phyloP scores from a whole-genome alignment of 2,113 vertebrate genomes.

The Gyps fulvus region DNA sequence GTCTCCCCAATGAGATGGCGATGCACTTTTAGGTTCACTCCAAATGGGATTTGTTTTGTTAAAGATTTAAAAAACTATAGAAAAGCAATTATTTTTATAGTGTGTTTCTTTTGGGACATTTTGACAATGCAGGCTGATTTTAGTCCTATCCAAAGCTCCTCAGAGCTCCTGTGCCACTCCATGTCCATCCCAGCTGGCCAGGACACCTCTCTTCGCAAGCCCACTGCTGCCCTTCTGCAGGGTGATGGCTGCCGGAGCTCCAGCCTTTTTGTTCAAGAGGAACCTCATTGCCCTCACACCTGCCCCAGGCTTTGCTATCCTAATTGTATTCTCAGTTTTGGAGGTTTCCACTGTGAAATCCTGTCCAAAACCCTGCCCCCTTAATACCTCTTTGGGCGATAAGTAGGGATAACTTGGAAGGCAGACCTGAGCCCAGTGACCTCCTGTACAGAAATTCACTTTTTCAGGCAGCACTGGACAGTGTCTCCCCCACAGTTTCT shows the following conservation, averaged over 20 bases:
- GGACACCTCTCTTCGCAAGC: not conserved
- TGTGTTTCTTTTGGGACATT: not conserved
- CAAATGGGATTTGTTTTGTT: not conserved
- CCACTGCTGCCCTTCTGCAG: not conserved
- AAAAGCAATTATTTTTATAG: not conserved
- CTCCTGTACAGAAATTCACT: not conserved
- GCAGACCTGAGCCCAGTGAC: not conserved
- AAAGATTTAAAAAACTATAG: not conserved
- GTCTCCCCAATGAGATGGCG: rapidly evolving
- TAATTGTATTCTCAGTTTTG: not conserved
- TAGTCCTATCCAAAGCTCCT: not conserved
- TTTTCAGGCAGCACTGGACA: not conserved
- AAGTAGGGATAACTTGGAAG: not conserved
- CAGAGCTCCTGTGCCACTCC: not conserved
- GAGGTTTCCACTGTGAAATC: not conserved
- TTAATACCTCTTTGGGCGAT: not conserved
- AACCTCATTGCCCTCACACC: not conserved
- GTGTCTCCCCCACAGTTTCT: not conserved
- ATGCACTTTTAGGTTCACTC: not conserved
- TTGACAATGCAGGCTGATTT: not conserved
- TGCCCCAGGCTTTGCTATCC: not conserved
- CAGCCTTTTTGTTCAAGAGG: not conserved
- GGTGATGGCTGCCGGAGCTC: not conserved
- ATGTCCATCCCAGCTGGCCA: not conserved
- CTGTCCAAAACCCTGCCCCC: not conserved